A percentile compares a stretch with the other conserved stretches of the same genome.
These are phyloP conservation scores for Matsumyia berberina DNA, from an alignment of 2,888 invertebrate genomes.

Conservation along the genomic window DNA sequence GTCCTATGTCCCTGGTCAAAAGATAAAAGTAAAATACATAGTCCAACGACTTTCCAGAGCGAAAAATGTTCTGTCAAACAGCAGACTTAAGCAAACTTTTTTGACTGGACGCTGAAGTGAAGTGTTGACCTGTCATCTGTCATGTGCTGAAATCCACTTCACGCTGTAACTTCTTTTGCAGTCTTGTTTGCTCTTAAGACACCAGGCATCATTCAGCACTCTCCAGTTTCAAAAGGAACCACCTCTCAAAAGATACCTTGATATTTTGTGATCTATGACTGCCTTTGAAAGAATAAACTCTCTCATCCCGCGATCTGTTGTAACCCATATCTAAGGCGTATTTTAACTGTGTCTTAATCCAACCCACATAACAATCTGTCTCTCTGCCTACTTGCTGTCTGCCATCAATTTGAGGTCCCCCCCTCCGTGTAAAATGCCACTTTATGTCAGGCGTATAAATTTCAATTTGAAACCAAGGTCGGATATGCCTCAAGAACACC, in stretches of 20 bases:
- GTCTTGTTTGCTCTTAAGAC: too few species aligned
- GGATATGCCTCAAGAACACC: slow-evolving; percentile 60
- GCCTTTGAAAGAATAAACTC: background rate
- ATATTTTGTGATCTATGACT: background rate
- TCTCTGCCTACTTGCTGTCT: slow-evolving; percentile 43
- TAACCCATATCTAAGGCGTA: slow-evolving; percentile 31
- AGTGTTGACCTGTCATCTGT: too few species aligned
- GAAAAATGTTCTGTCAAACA: too few species aligned
- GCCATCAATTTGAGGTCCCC: slow-evolving; percentile 26
- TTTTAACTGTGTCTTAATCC: slow-evolving; percentile 60
- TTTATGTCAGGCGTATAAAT: slow-evolving; percentile 63
- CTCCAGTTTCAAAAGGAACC: too few species aligned
- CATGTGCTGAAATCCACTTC: too few species aligned
- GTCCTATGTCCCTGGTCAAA: too few species aligned
- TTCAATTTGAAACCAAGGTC: slow-evolving; percentile 72
- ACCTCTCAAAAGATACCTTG: background rate
- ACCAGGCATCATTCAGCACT: too few species aligned
- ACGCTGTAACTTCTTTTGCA: too few species aligned
- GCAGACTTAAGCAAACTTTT: too few species aligned
- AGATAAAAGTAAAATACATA: too few species aligned
- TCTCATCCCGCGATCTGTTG: slow-evolving; percentile 15
- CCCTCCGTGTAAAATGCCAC: slow-evolving; percentile 44
- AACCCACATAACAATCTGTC: slow-evolving; percentile 52
- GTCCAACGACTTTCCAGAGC: too few species aligned
- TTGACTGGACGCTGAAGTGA: too few species aligned